A percentile compares a stretch with the other conserved stretches of the same genome.
phyloP scores from a whole-genome alignment of 1,140 invertebrate species.

The Bicyclus anynana region DNA sequence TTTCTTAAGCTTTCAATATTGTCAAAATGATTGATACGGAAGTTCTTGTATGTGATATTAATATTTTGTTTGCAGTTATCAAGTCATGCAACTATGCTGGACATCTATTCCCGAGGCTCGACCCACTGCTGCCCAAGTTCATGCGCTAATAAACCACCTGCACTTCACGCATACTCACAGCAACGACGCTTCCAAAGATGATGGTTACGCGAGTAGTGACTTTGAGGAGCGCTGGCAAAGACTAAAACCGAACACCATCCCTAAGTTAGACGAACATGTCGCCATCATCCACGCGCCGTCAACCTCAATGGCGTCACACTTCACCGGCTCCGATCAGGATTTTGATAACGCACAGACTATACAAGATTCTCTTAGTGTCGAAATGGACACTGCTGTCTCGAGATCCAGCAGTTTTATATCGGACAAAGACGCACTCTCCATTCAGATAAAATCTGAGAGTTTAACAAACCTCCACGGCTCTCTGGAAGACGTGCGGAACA shows the following conservation, averaged over 20 bases:
- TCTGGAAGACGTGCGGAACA: constrained; percentile 76
- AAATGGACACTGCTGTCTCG: constrained; percentile 62
- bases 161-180: constrained; percentile 64
- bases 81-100: constrained; percentile 84
- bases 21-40: too few species aligned
- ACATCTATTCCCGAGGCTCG: constrained; percentile 45
- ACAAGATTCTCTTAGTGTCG: constrained; percentile 52
- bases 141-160: constrained; percentile 78
- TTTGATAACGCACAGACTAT: constrained; percentile 44
- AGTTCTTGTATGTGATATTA: neutral
- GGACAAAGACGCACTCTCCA: constrained; percentile 59
- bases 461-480: constrained; percentile 81
- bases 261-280: constrained; percentile 77
- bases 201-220: constrained; percentile 70
- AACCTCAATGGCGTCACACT: constrained; percentile 49
- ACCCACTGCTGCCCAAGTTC: constrained; percentile 76
- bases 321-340: constrained; percentile 51
- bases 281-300: constrained; percentile 61
- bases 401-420: constrained; percentile 69
- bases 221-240: constrained; percentile 84
- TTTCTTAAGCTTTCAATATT: too few species aligned
- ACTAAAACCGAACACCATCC: constrained; percentile 80
- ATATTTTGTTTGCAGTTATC: constrained; percentile 72
- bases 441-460: constrained; percentile 71
- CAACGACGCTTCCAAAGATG: constrained; percentile 32